These are phyloP conservation scores for Oriolus oriolus DNA, from an alignment of 2,113 vertebrate genomes.

Conservation along the genomic window DNA sequence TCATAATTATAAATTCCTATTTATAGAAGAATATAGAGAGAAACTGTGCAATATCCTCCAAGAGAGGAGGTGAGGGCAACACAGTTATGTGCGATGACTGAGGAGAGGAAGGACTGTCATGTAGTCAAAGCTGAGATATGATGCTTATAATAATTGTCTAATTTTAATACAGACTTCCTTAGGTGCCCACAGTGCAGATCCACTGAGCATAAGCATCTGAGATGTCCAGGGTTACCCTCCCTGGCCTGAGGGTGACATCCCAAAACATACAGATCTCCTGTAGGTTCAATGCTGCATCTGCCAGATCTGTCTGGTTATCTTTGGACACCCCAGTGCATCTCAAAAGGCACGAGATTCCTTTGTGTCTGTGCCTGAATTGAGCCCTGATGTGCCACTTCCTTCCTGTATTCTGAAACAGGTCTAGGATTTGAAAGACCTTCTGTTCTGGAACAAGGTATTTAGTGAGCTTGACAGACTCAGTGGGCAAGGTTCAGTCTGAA, in stretches of 20 bases:
- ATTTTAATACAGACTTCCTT: background rate
- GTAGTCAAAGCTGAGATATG: background rate
- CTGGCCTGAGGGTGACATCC: background rate
- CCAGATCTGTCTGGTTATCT: background rate
- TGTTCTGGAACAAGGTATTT: background rate
- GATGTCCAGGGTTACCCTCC: background rate
- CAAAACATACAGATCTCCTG: background rate
- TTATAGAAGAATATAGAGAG: background rate
- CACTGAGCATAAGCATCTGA: background rate
- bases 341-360: background rate
- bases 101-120: background rate
- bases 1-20: background rate
- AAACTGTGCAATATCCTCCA: background rate
- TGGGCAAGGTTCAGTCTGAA: background rate
- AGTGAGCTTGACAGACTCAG: background rate
- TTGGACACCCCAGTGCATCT: background rate
- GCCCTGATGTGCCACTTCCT: background rate
- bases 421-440: background rate
- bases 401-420: background rate
- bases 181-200: background rate
- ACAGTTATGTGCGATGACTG: background rate
- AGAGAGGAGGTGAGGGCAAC: background rate
- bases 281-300: background rate
- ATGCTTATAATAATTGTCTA: background rate
- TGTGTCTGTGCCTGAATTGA: background rate